Base-by-base conservation (phyloP, 2,797 vertebrate genomes). In the Heterohyrax brucei region DNA sequence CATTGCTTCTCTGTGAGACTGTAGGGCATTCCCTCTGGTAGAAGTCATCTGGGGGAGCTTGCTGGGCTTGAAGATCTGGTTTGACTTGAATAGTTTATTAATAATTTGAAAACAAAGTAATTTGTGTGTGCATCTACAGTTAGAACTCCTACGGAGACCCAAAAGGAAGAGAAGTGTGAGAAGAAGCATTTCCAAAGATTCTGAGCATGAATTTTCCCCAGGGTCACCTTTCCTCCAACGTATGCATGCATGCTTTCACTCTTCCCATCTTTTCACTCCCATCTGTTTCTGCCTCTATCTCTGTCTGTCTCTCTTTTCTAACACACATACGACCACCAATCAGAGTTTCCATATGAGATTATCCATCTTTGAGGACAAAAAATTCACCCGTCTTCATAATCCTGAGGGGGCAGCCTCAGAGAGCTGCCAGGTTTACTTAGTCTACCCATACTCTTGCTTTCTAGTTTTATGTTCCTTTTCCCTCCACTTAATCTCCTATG, bases 81-180 rank as follows among this genome's bases (percentile, higher is more conserved):
- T 93, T 95, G 10, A 95, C 95, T 92, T 94, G 48, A 96, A 73
- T 91, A 86, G 83, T 86, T 95, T 81, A 95, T 91, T 79, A 79
- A 91, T 30, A 83, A 70, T 89, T 92, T 95, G 30, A 26, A 72
- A 59, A 59, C 80, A 89, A 86, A 95, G 86, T 89, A 93, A 82
- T 79, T 16, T 91, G 24, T 73, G 30, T 73, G 59, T 88, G 18
- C 85, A 61, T 89, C 72, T 95, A 91, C 94, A 92, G 70, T 91
- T 92, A 83, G 44, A 80, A 39, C 48, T 88, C 48, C 70, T 80
- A 33, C 59, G 56, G 44, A 6, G 59, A 88, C 48, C 18, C 70
- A 88, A 30, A 85, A 91, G 66, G 8, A 85, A 79, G 24, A 92
- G 13, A 91, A 56, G 12, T 78, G 4, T 53, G 93, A 76, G 30